Conservation (phyloP, 2,113 vertebrate species). For the Protomyctophum bolini region DNA sequence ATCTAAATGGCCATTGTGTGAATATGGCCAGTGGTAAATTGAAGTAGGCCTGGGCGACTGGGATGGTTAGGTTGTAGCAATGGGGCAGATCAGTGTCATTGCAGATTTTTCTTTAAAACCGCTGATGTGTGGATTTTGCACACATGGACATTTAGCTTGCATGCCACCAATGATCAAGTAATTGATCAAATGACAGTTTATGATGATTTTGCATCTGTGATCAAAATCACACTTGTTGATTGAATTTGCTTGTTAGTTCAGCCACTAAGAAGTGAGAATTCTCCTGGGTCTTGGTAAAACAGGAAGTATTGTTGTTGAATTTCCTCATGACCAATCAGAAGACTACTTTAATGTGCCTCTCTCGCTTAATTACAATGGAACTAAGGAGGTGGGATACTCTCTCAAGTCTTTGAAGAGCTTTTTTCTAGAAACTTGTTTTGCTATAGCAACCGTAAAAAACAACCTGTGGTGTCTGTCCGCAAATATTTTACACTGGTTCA, state of each 20-base stretch:
- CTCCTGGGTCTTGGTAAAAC: constrained; percentile 32
- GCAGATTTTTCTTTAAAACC: background rate
- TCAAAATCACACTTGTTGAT: constrained; percentile 34
- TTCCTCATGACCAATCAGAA: background rate
- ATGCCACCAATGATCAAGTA: constrained; percentile 30
- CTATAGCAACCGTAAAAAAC: background rate
- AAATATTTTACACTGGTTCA: background rate
- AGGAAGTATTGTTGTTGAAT: constrained; percentile 27
- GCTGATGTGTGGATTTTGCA: constrained; percentile 29
- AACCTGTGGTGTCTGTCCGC: background rate
- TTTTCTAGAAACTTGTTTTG: background rate
- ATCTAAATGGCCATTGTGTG: too few relatives aligned
- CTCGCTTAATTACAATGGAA: constrained; percentile 2
- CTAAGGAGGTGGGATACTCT: background rate
- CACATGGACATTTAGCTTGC: constrained; percentile 18
- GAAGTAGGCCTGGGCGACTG: too few relatives aligned
- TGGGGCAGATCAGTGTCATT: constrained; percentile 31
- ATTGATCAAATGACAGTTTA: constrained; percentile 49
- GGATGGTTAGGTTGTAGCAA: too few relatives aligned
- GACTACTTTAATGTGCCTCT: constrained; percentile 27
- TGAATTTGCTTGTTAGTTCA: background rate
- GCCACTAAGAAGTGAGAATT: background rate
- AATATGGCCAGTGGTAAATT: too few relatives aligned
- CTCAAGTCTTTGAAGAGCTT: background rate
- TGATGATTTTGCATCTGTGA: constrained; percentile 51